Evolutionary conservation across 1,140 invertebrate species (phyloP).

Genomic region (Drosophila yakuba): DNA sequence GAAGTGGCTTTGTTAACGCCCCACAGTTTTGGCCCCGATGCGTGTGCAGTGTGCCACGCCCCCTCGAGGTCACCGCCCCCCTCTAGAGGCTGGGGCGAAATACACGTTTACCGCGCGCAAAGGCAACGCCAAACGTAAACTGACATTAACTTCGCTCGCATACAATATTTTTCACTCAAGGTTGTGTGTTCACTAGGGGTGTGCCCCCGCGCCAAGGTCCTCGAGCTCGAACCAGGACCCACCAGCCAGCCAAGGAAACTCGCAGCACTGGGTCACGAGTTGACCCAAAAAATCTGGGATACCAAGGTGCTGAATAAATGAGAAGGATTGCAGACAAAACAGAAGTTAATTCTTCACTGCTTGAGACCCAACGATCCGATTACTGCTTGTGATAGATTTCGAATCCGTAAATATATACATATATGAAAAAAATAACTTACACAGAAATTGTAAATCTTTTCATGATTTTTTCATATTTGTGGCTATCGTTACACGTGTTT

Average conservation of each 20-base stretch:
- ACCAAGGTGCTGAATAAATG: background rate
- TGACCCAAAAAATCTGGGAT: constrained; percentile 34
- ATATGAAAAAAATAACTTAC: background rate
- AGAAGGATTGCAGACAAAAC: background rate
- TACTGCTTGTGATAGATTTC: too few species aligned
- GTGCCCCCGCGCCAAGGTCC: constrained; percentile 22
- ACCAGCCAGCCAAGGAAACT: background rate
- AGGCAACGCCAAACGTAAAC: constrained; percentile 79
- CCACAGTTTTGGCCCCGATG: constrained; percentile 46
- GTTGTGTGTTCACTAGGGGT: constrained; percentile 36
- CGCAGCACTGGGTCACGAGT: constrained; percentile 34
- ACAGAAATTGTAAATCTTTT: constrained; percentile 40
- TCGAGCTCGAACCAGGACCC: background rate
- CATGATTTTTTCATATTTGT: background rate
- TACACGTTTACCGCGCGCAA: constrained; percentile 77
- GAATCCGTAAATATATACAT: too few species aligned
- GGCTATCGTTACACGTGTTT: constrained; percentile 39
- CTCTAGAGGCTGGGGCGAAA: constrained; percentile 48
- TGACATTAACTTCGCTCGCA: constrained; percentile 79
- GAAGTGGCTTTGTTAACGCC: constrained; percentile 65
- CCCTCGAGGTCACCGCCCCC: background rate
- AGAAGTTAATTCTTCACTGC: background rate
- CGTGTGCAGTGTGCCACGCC: constrained; percentile 56
- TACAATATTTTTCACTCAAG: constrained; percentile 82
- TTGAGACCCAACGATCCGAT: too few species aligned